Evolutionary conservation across 2,888 invertebrate genomes (phyloP).

Genomic region (Autographa pulchrina): DNA sequence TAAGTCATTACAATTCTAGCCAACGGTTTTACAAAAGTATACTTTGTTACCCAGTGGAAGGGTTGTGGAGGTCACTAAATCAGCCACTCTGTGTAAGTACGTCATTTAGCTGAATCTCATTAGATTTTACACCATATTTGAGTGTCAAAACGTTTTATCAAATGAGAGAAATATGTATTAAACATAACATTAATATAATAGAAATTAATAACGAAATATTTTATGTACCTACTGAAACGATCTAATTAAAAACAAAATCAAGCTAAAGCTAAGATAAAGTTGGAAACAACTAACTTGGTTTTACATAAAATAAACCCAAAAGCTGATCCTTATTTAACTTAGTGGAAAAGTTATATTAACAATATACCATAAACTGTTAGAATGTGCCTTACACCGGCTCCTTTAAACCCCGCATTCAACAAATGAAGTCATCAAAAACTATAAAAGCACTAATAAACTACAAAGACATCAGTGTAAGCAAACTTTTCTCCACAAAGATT

Average conservation of each 20-base stretch:
- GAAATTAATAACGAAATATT: neutral
- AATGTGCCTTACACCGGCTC: neutral
- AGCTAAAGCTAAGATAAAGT: neutral
- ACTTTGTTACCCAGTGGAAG: neutral
- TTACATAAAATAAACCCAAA: conserved; percentile 1
- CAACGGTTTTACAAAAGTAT: neutral
- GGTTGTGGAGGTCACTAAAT: neutral
- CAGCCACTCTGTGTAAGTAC: neutral
- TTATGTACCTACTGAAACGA: neutral
- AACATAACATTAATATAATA: no score
- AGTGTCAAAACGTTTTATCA: no score
- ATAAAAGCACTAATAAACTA: conserved; percentile 51
- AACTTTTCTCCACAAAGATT: conserved; percentile 56
- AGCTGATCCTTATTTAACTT: conserved; percentile 9
- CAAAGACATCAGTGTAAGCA: conserved; percentile 55
- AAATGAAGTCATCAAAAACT: conserved; percentile 20
- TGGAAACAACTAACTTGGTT: neutral
- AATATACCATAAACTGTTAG: neutral
- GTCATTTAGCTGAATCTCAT: no score
- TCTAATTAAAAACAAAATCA: neutral
- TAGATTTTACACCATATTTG: no score
- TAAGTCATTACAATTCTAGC: neutral
- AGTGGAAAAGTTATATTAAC: conserved; percentile 1
- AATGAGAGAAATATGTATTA: no score
- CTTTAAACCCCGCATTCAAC: neutral